Percentiles rank a stretch among this genome's conserved stretches.
Conservation (phyloP, 2,113 vertebrate species). For the Crocuta crocuta region DNA sequence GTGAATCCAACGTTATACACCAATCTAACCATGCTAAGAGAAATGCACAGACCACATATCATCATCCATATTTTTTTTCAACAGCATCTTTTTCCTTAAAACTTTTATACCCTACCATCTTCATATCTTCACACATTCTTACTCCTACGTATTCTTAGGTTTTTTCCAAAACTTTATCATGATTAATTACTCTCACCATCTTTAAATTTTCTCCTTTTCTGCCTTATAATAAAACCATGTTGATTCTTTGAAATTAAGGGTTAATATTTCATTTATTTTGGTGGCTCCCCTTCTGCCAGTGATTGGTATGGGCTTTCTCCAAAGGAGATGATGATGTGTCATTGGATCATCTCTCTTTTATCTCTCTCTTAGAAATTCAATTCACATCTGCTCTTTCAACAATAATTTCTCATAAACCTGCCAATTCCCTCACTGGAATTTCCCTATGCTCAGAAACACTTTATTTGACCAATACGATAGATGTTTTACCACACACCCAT, state of each 20-base stretch:
- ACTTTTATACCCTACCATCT: neutral
- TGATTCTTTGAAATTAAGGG: neutral
- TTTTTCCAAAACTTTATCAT: neutral
- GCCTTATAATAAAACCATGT: neutral
- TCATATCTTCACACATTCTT: neutral
- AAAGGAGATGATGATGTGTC: neutral
- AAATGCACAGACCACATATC: neutral
- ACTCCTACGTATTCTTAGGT: neutral
- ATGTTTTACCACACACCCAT: neutral
- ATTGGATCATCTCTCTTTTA: neutral
- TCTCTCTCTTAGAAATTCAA: neutral
- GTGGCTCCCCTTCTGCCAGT: neutral
- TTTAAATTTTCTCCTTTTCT: neutral
- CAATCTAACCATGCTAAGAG: neutral
- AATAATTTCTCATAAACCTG: neutral
- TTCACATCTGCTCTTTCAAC: neutral
- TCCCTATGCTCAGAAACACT: neutral
- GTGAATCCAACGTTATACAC: neutral
- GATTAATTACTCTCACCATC: neutral
- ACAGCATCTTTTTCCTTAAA: neutral
- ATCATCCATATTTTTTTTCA: neutral
- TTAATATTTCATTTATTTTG: neutral
- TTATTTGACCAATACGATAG: neutral
- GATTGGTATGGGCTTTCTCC: neutral
- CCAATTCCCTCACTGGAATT: neutral